Conservation (phyloP, 1,140 invertebrate species). For the Camponotus floridanus region DNA sequence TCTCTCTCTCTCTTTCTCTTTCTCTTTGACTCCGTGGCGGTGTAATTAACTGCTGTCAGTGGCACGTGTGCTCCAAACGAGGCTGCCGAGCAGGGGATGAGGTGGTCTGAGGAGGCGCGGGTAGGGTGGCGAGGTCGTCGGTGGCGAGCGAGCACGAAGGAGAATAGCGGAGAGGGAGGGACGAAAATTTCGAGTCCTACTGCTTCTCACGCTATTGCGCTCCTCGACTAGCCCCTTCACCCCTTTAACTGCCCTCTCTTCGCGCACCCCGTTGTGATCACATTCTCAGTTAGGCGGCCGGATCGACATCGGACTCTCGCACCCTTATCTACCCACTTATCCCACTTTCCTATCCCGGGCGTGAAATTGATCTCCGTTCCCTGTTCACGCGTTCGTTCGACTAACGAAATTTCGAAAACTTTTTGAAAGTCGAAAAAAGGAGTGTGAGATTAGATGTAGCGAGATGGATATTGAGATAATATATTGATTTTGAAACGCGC, state of each 20-base stretch:
- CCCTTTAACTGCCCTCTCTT: neutral
- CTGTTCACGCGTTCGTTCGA: constrained; percentile 54
- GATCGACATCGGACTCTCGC: constrained; percentile 41
- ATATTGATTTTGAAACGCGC: constrained; percentile 2
- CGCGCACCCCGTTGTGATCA: constrained; percentile 52
- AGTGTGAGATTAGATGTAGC: constrained; percentile 24
- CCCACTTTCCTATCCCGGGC: constrained; percentile 26
- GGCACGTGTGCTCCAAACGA: constrained; percentile 67
- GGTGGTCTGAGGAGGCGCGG: constrained; percentile 39
- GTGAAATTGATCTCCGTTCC: constrained; percentile 60
- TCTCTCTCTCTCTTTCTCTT: constrained; percentile 22
- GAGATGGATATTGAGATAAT: constrained; percentile 6
- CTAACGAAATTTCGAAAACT: constrained; percentile 37
- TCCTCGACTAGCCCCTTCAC: neutral
- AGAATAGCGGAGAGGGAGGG: neutral
- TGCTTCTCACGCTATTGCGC: constrained; percentile 60
- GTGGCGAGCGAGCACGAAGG: constrained; percentile 12
- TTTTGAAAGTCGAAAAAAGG: constrained; percentile 44
- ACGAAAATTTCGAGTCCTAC: constrained; percentile 54
- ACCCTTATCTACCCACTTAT: constrained; percentile 63
- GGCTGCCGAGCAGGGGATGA: constrained; percentile 45
- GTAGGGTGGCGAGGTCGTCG: constrained; percentile 17
- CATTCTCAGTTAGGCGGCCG: constrained; percentile 57
- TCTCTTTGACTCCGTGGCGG: constrained; percentile 52
- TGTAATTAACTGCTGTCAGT: constrained; percentile 78